These are phyloP conservation scores for Sesamia nonagrioides DNA, from an alignment of 1,140 invertebrate species.

Conservation along the genomic window DNA sequence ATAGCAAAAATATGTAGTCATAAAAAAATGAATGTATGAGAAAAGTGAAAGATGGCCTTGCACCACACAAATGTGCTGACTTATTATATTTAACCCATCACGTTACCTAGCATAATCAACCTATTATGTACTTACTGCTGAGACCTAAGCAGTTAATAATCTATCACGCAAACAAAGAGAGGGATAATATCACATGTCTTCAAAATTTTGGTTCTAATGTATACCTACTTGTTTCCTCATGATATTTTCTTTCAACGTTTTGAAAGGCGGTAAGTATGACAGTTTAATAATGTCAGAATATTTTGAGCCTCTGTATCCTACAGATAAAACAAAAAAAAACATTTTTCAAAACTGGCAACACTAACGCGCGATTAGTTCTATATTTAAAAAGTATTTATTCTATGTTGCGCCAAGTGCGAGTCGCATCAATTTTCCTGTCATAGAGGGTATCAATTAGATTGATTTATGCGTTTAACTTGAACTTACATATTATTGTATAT, in stretches of 20 bases:
- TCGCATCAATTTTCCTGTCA: constrained; percentile 36
- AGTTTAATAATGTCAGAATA: not conserved
- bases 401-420: constrained; percentile 1
- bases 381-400: not conserved
- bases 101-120: not conserved
- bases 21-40: too few species aligned
- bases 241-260: too few species aligned
- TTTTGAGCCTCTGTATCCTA: not conserved
- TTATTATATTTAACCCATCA: not conserved
- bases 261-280: too few species aligned
- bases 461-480: constrained; percentile 31
- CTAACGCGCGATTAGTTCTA: too few species aligned
- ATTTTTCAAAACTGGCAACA: constrained; percentile 6
- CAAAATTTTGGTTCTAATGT: too few species aligned
- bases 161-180: too few species aligned
- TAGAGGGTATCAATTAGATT: not conserved
- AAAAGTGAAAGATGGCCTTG: too few species aligned
- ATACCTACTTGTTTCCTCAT: too few species aligned
- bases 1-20: too few species aligned
- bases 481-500: constrained; percentile 14
- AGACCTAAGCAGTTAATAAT: too few species aligned
- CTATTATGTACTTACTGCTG: too few species aligned
- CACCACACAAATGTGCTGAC: not conserved
- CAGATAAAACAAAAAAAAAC: not conserved
- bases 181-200: too few species aligned